Base-by-base conservation (phyloP, 2,888 invertebrate species). In the Nomada fucata region DNA sequence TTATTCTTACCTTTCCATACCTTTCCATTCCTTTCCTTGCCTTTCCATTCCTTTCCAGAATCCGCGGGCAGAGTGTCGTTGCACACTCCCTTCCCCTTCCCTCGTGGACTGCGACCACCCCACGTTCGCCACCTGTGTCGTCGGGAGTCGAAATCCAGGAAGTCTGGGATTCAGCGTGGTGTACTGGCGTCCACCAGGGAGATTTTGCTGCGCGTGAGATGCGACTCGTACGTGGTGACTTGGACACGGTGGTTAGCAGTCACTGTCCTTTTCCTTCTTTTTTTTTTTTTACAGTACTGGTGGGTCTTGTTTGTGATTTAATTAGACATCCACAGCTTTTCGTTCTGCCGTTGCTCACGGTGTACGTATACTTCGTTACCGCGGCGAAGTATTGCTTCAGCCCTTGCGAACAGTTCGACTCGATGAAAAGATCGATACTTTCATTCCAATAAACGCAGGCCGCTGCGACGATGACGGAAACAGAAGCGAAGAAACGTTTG, bases 1-100 rank as follows among this genome's bases (percentile, higher is more conserved):
- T 89, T 86, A 86, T 88, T 89, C 89, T 89, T 89, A 84, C 84
- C 84, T 86, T 88, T 83, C 89, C 88, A 86, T 88, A 79, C 87
- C 84, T 83, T 88, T 83, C 87, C 87, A 80, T 84, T 83, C 85
- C 85, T 83, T 85, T 85, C 85, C 87, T 77, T 81, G 68, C 86
- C 71, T 82, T 75, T 76, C 75, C 82, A 68, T 85, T 70, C 80
- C 82, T 82, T 82, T 79, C 83, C 83, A 82, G 76, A 82, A 71
- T 83, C 81, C 68, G 57, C 57, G 42, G 60, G n/a, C 29, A 42
- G 70, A 47, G 68, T 72, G 80, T 81, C 83, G 73, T 52, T 55
- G 79, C 81, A 65, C 81, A 68, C 72, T 70, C 79, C 77, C 82
- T 65, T 71, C 57, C 77, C 65, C 85, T 70, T 47, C 61, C 68